These are phyloP conservation scores for Charadrius vociferus DNA, from an alignment of 2,113 vertebrate species.

Conservation along the genomic window DNA sequence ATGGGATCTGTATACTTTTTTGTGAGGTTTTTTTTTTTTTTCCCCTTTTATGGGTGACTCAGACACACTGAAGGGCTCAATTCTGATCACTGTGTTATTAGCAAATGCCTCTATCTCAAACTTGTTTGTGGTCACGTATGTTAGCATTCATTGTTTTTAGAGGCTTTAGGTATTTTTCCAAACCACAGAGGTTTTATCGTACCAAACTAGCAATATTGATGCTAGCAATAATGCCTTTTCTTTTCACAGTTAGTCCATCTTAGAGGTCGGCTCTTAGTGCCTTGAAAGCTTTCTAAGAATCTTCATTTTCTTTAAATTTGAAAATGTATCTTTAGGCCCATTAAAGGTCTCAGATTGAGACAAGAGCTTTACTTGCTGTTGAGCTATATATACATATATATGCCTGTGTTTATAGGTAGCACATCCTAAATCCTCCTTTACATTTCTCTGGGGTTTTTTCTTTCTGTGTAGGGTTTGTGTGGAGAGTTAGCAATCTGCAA, in stretches of 20 bases:
- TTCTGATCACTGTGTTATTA: neutral
- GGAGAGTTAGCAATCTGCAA: neutral
- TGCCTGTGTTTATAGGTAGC: neutral
- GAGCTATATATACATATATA: neutral
- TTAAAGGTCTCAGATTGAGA: neutral
- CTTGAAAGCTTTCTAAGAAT: neutral
- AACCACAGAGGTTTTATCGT: neutral
- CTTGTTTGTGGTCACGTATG: neutral
- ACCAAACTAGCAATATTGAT: neutral
- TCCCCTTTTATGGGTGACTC: neutral
- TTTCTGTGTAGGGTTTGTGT: neutral
- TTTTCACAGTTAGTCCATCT: neutral
- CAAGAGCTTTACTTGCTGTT: neutral
- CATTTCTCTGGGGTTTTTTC: neutral
- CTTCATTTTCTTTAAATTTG: neutral
- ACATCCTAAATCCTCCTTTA: neutral
- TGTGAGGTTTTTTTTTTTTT: neutral
- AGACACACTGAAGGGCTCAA: neutral
- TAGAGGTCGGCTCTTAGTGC: neutral
- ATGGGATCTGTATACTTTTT: neutral
- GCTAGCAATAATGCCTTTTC: neutral
- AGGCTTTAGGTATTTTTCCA: neutral
- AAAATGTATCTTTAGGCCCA: neutral
- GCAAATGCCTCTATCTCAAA: neutral
- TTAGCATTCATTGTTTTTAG: neutral